phyloP scores from a whole-genome alignment of 64 coral and sea anemone species.

The Montipora cactus region DNA sequence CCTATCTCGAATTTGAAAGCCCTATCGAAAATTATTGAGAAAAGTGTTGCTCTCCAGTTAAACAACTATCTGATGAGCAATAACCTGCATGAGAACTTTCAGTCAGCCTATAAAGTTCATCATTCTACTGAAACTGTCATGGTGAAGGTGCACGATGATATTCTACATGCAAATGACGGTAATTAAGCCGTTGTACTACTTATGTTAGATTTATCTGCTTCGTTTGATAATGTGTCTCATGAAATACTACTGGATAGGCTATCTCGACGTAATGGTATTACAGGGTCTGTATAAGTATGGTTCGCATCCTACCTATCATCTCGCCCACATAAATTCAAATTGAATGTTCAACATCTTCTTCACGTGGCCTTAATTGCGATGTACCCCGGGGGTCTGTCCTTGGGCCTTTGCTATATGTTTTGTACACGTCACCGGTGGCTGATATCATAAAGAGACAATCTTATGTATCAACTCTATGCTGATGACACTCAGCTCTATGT shows the following conservation, averaged over 20 bases:
- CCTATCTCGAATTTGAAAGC: too few relatives aligned
- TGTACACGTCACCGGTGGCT: not conserved
- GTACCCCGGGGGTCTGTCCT: too few relatives aligned
- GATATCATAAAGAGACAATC: not conserved
- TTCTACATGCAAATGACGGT: not conserved
- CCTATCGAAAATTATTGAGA: too few relatives aligned
- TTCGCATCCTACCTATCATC: too few relatives aligned
- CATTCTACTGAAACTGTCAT: too few relatives aligned
- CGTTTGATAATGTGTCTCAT: not conserved
- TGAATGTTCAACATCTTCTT: too few relatives aligned
- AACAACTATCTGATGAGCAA: not conserved
- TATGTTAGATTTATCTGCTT: too few relatives aligned
- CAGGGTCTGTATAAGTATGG: not conserved
- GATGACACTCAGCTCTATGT: not conserved
- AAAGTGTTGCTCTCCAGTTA: not conserved
- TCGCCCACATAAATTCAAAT: too few relatives aligned
- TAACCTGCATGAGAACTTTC: too few relatives aligned
- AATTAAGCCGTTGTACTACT: not conserved
- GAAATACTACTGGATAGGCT: slow-evolving; percentile 1
- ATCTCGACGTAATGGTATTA: not conserved
- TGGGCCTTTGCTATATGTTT: too few relatives aligned
- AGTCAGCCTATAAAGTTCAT: too few relatives aligned
- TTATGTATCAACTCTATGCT: not conserved
- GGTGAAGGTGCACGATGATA: not conserved
- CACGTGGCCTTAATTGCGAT: too few relatives aligned